Evolutionary conservation across 2,113 vertebrate species (phyloP), one percentile per base, ranked within the genome.

Genomic region (Gopherus flavomarginatus): DNA sequence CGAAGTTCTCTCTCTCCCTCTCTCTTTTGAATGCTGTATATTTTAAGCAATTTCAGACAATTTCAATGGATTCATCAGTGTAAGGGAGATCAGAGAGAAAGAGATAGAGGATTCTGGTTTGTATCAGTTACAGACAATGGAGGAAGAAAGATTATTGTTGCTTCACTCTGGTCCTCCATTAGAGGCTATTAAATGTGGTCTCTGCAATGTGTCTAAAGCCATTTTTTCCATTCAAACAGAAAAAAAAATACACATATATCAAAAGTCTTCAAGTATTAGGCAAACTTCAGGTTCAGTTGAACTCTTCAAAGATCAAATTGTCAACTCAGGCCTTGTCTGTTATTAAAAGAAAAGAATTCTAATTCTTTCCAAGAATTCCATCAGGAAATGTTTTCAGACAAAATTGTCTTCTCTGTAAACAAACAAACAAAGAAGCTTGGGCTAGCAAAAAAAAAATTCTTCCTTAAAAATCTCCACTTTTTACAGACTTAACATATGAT

Each of bases 201-300:
- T 56, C 12, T 90, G 77, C 85, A 92, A 81, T 26, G 21, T 14
- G 78, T 53, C 54, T 54, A 11, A 79, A 83, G 59, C 83, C 12
- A 87, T 19, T 89, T 81, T 93, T 65, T 89, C 65, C 80, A 49
- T 47, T 16, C n/a, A 84, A 42, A n/a, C 82, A 31, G 52, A 75
- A 90, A 86, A 87, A 87, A 87, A 14, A 2, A 78, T 14, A 1
- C 19, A 27, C 50, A 12, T 89, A 1, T 80, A 57, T 82, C 10
- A 16, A 2, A 92, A 59, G 8, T 19, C 86, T 96, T 94, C 6
- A 0, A 21, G 72, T 90, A 52, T 52, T 54, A 69, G 44, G 81
- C 38, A 83, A 90, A 82, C 24, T 85, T 79, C 14, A 27, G 53
- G 26, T 93, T 95, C 85, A n/a, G 81, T 78, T 93, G 88, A 80